A percentile compares a stretch with the other conserved stretches of the same genome.
phyloP scores from a whole-genome alignment of 2,888 invertebrate genomes.

The Pseudolycoriella hygida region DNA sequence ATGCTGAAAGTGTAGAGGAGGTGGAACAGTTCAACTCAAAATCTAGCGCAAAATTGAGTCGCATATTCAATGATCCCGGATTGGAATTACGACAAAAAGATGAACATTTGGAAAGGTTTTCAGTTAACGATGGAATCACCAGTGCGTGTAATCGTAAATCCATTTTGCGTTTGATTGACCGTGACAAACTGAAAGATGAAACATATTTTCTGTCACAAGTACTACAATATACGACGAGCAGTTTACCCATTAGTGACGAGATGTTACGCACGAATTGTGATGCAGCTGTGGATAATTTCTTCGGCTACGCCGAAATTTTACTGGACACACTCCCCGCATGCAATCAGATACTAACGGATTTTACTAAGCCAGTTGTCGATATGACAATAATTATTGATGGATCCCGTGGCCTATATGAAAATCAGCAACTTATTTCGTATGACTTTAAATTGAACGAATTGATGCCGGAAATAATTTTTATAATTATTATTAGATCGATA shows the following conservation, averaged over 20 bases:
- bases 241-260: conserved; percentile 17
- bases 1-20: neutral
- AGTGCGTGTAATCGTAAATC: conserved; percentile 12
- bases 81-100: neutral
- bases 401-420: conserved; percentile 36
- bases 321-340: conserved; percentile 11
- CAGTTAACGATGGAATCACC: conserved; percentile 6
- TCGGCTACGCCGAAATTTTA: conserved; percentile 26
- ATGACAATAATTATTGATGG: conserved; percentile 39
- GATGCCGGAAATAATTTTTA: conserved; percentile 3
- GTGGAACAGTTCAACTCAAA: neutral
- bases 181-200: conserved; percentile 18
- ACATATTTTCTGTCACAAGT: conserved; percentile 21
- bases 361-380: conserved; percentile 31
- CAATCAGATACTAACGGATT: conserved; percentile 7
- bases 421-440: conserved; percentile 37
- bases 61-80: conserved; percentile 4
- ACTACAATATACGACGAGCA: conserved; percentile 15
- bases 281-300: conserved; percentile 32
- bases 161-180: conserved; percentile 12
- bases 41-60: conserved; percentile 1
- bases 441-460: too few relatives aligned
- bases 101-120: conserved; percentile 6
- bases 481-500: conserved; percentile 32
- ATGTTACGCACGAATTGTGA: conserved; percentile 32